Conservation (phyloP, 1,140 invertebrate genomes). For the Homarus americanus region DNA sequence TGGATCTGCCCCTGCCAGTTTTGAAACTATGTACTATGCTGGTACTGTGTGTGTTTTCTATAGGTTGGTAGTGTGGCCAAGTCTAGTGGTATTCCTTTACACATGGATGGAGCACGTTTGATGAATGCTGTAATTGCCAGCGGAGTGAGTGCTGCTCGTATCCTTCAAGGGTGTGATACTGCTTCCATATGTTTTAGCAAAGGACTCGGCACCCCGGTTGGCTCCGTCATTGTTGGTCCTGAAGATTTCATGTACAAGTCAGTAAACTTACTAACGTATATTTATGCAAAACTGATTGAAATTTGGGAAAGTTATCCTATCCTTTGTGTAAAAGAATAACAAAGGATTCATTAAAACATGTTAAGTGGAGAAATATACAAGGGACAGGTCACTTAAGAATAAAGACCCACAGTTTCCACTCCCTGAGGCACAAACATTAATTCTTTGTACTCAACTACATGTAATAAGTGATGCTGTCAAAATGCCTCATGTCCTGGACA, state of each 20-base stretch:
- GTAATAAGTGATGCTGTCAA: no score
- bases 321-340: no score
- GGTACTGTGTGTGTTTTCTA: slow-evolving; percentile 52
- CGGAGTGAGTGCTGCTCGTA: slow-evolving; percentile 81
- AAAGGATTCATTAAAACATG: no score
- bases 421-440: no score
- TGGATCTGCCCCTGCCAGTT: not conserved
- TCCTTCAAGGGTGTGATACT: slow-evolving; percentile 87
- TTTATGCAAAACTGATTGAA: no score
- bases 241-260: slow-evolving; percentile 88
- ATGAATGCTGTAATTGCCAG: slow-evolving; percentile 90
- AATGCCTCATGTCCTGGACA: no score
- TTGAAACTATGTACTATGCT: not conserved
- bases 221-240: slow-evolving; percentile 89
- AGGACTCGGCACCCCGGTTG: slow-evolving; percentile 92
- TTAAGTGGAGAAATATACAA: no score
- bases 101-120: slow-evolving; percentile 95
- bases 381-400: no score
- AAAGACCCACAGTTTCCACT: no score
- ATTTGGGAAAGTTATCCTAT: no score
- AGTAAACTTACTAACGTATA: slow-evolving; percentile 76
- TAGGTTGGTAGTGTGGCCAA: slow-evolving; percentile 83
- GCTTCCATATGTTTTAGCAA: slow-evolving; percentile 92
- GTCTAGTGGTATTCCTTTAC: slow-evolving; percentile 84
- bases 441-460: no score